These are phyloP conservation scores for Drosophila barbarae DNA, from an alignment of 2,888 invertebrate genomes.

Conservation along the genomic window DNA sequence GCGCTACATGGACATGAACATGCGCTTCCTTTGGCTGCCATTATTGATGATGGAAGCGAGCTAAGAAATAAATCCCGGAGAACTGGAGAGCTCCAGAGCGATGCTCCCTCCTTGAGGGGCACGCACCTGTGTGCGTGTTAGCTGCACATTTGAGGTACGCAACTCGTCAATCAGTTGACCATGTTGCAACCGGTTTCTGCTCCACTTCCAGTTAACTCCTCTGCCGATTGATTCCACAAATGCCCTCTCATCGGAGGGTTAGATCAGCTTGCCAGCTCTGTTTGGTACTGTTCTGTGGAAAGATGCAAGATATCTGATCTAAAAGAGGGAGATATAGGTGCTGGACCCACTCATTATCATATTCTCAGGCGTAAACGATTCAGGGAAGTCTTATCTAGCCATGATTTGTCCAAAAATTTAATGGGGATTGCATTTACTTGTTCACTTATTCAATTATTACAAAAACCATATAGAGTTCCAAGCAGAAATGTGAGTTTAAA, in stretches of 20 bases:
- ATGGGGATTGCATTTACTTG: not conserved
- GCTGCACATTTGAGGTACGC: slow-evolving; percentile 69
- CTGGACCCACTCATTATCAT: slow-evolving; percentile 7
- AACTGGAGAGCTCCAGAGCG: not conserved
- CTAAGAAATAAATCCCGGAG: slow-evolving; percentile 29
- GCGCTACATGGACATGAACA: slow-evolving; percentile 69
- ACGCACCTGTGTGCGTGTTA: slow-evolving; percentile 45
- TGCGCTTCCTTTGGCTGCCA: slow-evolving; percentile 70
- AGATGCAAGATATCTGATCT: slow-evolving; percentile 7
- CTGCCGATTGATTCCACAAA: slow-evolving; percentile 27
- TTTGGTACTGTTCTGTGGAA: slow-evolving; percentile 8
- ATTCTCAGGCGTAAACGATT: not conserved
- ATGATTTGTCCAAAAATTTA: slow-evolving; percentile 14
- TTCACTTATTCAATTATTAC: not conserved
- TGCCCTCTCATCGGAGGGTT: slow-evolving; percentile 22
- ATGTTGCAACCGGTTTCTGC: slow-evolving; percentile 66
- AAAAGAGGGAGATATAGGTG: not conserved
- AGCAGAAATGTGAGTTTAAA: no score
- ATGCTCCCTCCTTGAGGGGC: slow-evolving; percentile 16
- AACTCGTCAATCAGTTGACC: slow-evolving; percentile 72
- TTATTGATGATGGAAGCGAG: slow-evolving; percentile 55
- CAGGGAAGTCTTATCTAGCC: slow-evolving; percentile 8
- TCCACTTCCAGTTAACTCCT: slow-evolving; percentile 51
- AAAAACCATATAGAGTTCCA: no score
- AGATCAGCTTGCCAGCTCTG: slow-evolving; percentile 12